Evolutionary conservation across 2,797 vertebrate genomes (phyloP), one percentile per base, ranked within the genome.

Genomic region (Phrynocephalus forsythii): DNA sequence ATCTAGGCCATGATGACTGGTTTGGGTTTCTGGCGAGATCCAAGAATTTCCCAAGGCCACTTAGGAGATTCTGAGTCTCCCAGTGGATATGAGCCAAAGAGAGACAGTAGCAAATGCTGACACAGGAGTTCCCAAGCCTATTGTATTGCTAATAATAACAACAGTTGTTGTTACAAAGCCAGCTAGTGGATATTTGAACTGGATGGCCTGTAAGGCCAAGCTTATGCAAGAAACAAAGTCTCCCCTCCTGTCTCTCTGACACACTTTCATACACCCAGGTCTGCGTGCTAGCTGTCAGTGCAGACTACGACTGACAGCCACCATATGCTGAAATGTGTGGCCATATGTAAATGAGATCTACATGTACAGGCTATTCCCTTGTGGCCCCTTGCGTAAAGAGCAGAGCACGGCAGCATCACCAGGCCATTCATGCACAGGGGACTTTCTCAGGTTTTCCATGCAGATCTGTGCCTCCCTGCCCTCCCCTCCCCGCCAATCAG

Each of bases 241-340:
- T 38, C 60, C 18, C 60, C 5, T 9, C 30, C 80, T 18, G 22
- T 26, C 82, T 63, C 60, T 63, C 20, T 18, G 5, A 63, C 60
- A 16, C 18, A 16, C 56, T 60, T 60, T 60, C 30, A 60, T n/a
- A 11, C 60, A 16, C 6, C 48, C 73, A 28, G 72, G 26, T 67
- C 60, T 38, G 72, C 2, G 2, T 66, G 26, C 83, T n/a, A 85
- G 67, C 33, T 16, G 56, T 26, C 83, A 84, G 11, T 56, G 44
- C 56, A 18, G 33, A 30, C 3, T 48, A 48, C 48, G 18, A 77
- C 83, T n/a, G 72, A 77, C 56, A 77, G 50, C 33, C 63, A 15
- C 83, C 83, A 85, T 85, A 77, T 85, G 83, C 60, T 77, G 72
- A 67, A 66, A 22, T 20, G 26, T 48, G n/a, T 48, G 56, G 72